Base-by-base conservation (phyloP, 2,113 vertebrate genomes). In the Hyperopisus bebe region DNA sequence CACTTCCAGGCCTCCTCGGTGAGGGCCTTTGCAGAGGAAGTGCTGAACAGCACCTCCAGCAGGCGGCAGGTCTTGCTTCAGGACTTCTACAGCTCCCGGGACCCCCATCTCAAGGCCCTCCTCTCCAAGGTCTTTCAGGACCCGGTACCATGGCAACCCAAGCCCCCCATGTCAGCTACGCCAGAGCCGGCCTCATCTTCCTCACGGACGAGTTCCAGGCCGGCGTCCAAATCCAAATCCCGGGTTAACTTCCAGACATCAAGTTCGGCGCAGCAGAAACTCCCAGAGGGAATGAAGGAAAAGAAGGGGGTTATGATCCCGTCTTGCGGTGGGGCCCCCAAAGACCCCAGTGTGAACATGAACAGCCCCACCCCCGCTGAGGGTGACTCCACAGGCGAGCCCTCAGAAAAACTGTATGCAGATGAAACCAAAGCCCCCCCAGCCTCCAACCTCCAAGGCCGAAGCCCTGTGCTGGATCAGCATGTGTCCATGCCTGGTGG, bases 41-140 rank as follows among this genome's bases (percentile, higher is more conserved):
- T 99, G 92, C 83, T 94, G 89, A 95, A 92, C 89, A 93, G 94
- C 90, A 93, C 94, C 62, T 98, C 98, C 55, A 92, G 95, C 92
- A 93, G 95, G 89, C 96, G 98, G 66, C 95, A 97, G 88, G 91
- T 90, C 90, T 96, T 96, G 95, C 94, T 99, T 5, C 93, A 90
- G 53, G 93, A 96, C 66, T 98, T 97, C 94, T 98, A 99, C 92
- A 90, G 92, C 86, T 93, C 95, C 90, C 95, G 88, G 53, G 93
- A 95, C 92, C 96, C 96, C 42, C 96, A 96, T 4, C 88, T 97
- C 15, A 93, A 94, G 46, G 90, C 93, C 42, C 89, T 95, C 19
- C 94, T 97, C 50, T 66, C 88, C 88, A 90, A 92, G 53, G 92
- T 92, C 86, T 95, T 96, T 93, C 90, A 92, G 39, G 91, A 93